Evolutionary conservation across 2,113 vertebrate genomes (phyloP).

Genomic region (Pyxicephalus adspersus): DNA sequence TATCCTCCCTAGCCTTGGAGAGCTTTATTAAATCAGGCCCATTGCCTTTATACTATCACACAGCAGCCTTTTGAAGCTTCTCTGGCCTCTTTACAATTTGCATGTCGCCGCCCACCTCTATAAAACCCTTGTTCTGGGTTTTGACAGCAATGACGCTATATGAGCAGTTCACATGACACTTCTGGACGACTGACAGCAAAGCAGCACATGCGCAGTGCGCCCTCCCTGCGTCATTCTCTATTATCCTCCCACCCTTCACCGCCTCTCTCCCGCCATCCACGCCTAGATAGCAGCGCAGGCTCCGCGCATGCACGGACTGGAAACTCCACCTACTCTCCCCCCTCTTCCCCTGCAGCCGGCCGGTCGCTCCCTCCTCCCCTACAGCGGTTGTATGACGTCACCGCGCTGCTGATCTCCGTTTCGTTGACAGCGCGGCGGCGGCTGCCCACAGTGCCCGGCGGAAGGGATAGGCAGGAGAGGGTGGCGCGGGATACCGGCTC

Average conservation of each 20-base stretch:
- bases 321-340: not conserved
- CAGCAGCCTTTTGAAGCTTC: no score
- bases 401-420: slow-evolving; percentile 54
- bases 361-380: slow-evolving; percentile 49
- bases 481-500: slow-evolving; percentile 12
- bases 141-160: not conserved
- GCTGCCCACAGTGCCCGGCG: slow-evolving; percentile 51
- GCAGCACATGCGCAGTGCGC: not conserved
- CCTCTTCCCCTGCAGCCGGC: slow-evolving; percentile 27
- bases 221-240: slow-evolving; percentile 53
- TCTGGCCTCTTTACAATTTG: no score
- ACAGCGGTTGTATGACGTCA: slow-evolving; percentile 57
- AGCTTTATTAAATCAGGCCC: no score
- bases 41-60: no score
- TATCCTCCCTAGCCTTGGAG: no score
- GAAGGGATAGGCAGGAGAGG: slow-evolving; percentile 59
- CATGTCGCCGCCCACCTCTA: no score
- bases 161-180: not conserved
- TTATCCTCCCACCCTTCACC: slow-evolving; percentile 54
- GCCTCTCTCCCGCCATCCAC: slow-evolving; percentile 56
- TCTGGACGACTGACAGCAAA: not conserved
- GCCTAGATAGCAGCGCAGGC: slow-evolving; percentile 55
- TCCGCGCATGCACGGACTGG: slow-evolving; percentile 51
- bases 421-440: slow-evolving; percentile 26
- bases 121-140: not conserved